Evolutionary conservation across 2,113 vertebrate species (phyloP), one percentile per base, ranked within the genome.

Genomic region (Lasiurus cinereus): DNA sequence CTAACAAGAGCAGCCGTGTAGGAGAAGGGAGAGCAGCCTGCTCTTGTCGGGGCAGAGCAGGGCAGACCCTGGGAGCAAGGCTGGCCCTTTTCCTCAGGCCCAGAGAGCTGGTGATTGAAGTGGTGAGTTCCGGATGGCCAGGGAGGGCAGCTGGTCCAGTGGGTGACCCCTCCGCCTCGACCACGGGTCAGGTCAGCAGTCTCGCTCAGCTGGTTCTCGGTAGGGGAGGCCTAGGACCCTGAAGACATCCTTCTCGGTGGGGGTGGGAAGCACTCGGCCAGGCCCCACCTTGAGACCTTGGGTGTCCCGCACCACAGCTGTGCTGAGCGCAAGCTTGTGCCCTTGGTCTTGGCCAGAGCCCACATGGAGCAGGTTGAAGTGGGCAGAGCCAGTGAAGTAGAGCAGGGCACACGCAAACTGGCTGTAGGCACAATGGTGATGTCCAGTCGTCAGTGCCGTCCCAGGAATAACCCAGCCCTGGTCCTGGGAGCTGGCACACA

Each of bases 331-430:
- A 99, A 98, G 97, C 99, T 99, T 99, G 99, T 99, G 77, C 97
- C 95, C 97, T 99, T 99, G 33, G 98, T 99, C 97, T 99, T 99
- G 97, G 99, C 99, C 96, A 99, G 96, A 19, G 99, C 99, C 13
- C 99, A 98, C 99, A 99, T 98, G 80, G 99, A 99, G 64, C 99
- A 62, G 99, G 98, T 99, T 99, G 97, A 99, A 99, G 97, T 99
- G 98, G 43, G 99, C 99, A 0, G 99, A 99, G 74, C 99, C 99
- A 0, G 99, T 99, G 96, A 99, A 99, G 98, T 99, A 99, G 79
- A 99, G 98, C 89, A 99, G 96, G 13, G 99, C 98, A 0, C 99
- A 99, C 78, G 99, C 99, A 0, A 99, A 99, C 98, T 99, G 99
- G 0, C 89, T 16, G 93, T 99, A 98, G 0, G 99, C 80, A 99